Evolutionary conservation across 2,797 vertebrate genomes (phyloP).

Genomic region (Pterois miles): DNA sequence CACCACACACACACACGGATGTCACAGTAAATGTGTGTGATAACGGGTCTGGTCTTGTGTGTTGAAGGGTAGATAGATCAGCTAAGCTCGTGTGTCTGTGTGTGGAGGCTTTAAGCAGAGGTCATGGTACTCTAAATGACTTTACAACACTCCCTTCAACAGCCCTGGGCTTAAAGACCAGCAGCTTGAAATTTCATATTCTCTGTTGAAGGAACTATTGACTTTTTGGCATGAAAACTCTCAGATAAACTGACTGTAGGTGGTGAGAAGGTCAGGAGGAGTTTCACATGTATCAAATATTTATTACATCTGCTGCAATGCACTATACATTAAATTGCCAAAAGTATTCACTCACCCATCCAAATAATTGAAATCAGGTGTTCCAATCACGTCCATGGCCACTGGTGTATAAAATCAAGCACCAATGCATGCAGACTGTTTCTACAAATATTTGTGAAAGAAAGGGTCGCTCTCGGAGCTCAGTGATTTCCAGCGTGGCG

Average conservation of each 20-base stretch:
- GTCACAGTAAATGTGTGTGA: constrained; percentile 39
- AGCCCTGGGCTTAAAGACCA: constrained; percentile 54
- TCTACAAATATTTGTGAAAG: no score
- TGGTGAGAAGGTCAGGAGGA: constrained; percentile 48
- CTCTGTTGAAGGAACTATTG: constrained; percentile 44
- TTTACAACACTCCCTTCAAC: constrained; percentile 71
- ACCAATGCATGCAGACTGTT: no score
- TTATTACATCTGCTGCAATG: constrained; percentile 33
- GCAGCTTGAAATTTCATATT: constrained; percentile 65
- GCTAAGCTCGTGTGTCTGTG: constrained; percentile 42
- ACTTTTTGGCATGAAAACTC: constrained; percentile 39
- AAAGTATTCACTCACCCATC: no score
- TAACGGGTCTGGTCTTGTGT: constrained; percentile 52
- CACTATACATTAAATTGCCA: no score
- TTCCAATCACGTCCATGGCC: no score
- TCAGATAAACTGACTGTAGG: constrained; percentile 57
- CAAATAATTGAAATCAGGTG: no score
- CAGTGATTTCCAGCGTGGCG: no score
- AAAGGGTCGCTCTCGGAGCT: no score
- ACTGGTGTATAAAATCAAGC: no score
- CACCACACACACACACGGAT: constrained; percentile 33
- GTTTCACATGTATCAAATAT: constrained; percentile 36
- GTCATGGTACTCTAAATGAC: constrained; percentile 71
- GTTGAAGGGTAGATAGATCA: constrained; percentile 58
- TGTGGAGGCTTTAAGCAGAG: constrained; percentile 55